Evolutionary conservation across 2,888 invertebrate species (phyloP), one percentile per base, ranked within the genome.

Genomic region (Drosophila algonquin): DNA sequence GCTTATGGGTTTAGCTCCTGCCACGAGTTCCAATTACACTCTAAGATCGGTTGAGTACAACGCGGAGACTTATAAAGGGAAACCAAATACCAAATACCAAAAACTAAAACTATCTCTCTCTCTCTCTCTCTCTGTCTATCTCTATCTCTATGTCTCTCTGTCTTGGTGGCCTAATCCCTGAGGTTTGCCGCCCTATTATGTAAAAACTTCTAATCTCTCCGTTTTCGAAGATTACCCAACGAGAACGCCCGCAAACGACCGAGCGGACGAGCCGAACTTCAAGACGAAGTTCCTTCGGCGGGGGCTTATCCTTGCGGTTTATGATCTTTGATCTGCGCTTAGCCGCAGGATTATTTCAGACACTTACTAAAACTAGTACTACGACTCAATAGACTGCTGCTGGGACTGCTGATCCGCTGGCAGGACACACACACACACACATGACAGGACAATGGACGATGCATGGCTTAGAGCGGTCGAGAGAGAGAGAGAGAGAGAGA

Each of bases 301-400:
- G 65, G 67, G 64, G 67, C 68, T 71, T 73, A 65, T 72, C 71
- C 40, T 73, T 73, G 88, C 83, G 88, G 88, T 85, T 82, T 78
- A 70, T 82, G 86, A 87, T 87, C 86, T 83, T 86, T 83, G 83
- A 83, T 86, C 88, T 82, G 78, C 59, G 83, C 88, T 87, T 85
- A 86, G 88, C 83, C 75, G 56, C 72, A 75, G 85, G 85, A 81
- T 87, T 81, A 84, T 65, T 64, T 52, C 76, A 75, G 79, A 78
- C 87, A 80, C 80, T 79, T 75, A 86, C 75, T 80, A 80, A 76
- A 53, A 62, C 40, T 40, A n/a, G 40, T n/a, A 40, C 40, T 40
- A 40, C 40, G 40, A n/a, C 40, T 40, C 40, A 40, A 40, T 40
- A n/a, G 40, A 14, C 40, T 40, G 40, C 40, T 40, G 40, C 40